Evolutionary conservation across 2,888 invertebrate species (phyloP), one percentile per base, ranked within the genome.

Genomic region (Iselma pallidipennis): DNA sequence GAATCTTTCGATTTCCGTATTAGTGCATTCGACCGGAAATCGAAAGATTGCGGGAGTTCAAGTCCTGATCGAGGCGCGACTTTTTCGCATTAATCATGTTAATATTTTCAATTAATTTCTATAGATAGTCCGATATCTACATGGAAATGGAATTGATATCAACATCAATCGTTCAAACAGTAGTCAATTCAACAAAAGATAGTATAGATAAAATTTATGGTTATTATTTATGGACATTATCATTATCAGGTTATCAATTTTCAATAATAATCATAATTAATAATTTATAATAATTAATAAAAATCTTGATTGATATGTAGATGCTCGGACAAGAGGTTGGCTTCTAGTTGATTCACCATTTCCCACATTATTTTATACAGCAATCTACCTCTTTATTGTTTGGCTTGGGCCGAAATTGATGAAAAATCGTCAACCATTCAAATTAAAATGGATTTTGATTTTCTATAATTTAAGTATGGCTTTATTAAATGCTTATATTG

Each of bases 391-490:
- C 48, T 83, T 88, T 70, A 86, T 93, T 71, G 94, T 95, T 10
- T 90, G 89, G 86, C 82, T 87, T 19, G 94, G 95, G 2, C 95
- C 96, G 37, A 90, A 87, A 76, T 71, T 91, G 31, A 95, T 96
- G 95, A 87, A 86, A 77, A 85, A 90, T 66, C 84, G 91, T 63
- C 86, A 87, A 76, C 91, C 96, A 0, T 89, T 92, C 74, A 85
- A 90, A 69, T 81, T 96, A 50, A 89, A 89, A 19, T 88, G 88
- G 86, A 80, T 91, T 1, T 83, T 96, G 66, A 88, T 96, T 57
- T 88, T 90, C 2, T 96, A 96, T 79, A 96, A 96, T 81, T 82
- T 95, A 65, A 86, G 88, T 1, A 91, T 96, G 89, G 92, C 94
- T 2, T 83, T 83, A 1, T 83, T 96, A 51, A 96, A 96, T 78